Percentiles rank a stretch among this genome's conserved stretches.
Evolutionary conservation across 2,113 vertebrate genomes (phyloP).

Genomic region (Saccopteryx leptura): DNA sequence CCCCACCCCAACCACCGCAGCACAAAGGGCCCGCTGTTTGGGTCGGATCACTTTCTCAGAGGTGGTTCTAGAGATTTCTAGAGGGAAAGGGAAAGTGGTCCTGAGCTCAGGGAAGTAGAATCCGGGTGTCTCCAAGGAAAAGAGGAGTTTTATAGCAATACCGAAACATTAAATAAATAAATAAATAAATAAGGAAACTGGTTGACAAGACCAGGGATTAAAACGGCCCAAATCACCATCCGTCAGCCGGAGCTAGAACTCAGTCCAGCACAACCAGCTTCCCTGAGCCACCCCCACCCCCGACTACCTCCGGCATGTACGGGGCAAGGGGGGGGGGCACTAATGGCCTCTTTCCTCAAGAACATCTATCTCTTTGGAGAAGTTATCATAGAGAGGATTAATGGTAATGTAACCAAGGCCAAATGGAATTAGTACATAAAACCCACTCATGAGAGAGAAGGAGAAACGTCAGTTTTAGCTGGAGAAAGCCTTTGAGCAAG

Average conservation of each 20-base stretch:
- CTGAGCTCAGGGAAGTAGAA: background rate
- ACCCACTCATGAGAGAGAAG: background rate
- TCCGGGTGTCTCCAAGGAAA: background rate
- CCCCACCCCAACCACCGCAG: background rate
- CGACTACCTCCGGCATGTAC: background rate
- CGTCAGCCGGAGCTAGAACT: background rate
- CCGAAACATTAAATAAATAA: background rate
- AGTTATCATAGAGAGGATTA: background rate
- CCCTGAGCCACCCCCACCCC: background rate
- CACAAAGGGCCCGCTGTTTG: background rate
- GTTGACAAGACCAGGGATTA: background rate
- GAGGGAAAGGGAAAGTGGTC: background rate
- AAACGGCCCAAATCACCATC: background rate
- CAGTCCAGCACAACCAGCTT: background rate
- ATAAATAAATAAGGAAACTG: background rate
- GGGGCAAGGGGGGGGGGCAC: background rate
- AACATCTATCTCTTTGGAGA: background rate
- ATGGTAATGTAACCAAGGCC: background rate
- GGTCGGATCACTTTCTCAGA: background rate
- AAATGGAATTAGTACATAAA: slow-evolving; percentile 50
- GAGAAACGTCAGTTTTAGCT: background rate
- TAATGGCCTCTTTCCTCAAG: slow-evolving; percentile 45
- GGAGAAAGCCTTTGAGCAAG: background rate
- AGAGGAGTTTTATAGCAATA: background rate
- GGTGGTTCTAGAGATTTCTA: slow-evolving; percentile 39